These are phyloP conservation scores for Aplysina aerophoba DNA, from an alignment of 37 sponge, comb jelly and placozoan species.

Conservation along the genomic window DNA sequence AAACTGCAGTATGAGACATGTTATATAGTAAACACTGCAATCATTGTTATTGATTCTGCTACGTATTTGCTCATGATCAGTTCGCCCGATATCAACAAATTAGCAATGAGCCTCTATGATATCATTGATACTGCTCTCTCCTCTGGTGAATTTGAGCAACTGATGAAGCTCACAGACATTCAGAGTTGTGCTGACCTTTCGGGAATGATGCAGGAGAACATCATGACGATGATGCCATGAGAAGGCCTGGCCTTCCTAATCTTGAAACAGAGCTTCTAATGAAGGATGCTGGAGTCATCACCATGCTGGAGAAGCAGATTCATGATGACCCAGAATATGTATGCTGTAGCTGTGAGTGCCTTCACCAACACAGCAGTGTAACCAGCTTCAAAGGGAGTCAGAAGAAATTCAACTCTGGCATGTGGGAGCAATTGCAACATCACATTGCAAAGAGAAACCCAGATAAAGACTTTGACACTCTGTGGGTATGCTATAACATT, in stretches of 20 bases:
- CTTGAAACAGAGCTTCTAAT: constrained; percentile 17
- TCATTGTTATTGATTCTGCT: too few species aligned
- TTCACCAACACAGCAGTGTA: constrained; percentile 29
- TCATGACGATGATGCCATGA: too few species aligned
- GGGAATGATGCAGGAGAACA: too few species aligned
- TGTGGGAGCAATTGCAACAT: constrained; percentile 46
- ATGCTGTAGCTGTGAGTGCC: constrained; percentile 56
- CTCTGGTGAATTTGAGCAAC: not conserved
- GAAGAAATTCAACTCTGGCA: constrained; percentile 6
- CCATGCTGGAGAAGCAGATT: constrained; percentile 18
- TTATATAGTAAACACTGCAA: too few species aligned
- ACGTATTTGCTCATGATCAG: too few species aligned
- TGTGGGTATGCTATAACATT: constrained; percentile 26
- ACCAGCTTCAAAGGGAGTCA: constrained; percentile 11
- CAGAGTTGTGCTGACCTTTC: not conserved
- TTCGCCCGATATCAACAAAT: too few species aligned
- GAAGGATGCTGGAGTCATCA: constrained; percentile 38
- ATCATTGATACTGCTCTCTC: not conserved
- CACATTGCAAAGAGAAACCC: constrained; percentile 20
- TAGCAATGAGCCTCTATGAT: too few species aligned
- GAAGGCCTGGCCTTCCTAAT: not conserved
- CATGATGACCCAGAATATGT: constrained; percentile 40
- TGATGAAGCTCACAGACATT: not conserved
- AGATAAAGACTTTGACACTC: not conserved
- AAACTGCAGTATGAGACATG: too few species aligned